These are phyloP conservation scores for Leptosomus discolor DNA, from an alignment of 2,113 vertebrate species.

Conservation along the genomic window DNA sequence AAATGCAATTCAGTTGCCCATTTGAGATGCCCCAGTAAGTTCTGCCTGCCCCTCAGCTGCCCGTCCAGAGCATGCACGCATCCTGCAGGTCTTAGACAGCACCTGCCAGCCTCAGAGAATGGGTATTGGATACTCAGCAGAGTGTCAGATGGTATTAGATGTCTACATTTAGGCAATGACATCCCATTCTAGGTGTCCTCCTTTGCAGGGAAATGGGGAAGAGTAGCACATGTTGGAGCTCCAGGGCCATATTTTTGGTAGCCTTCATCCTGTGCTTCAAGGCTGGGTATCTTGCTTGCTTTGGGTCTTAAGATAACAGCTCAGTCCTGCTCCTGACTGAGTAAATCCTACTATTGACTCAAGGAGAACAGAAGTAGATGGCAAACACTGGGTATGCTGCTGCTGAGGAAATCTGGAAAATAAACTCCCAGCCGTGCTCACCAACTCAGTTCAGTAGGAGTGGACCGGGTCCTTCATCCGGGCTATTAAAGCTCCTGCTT, in stretches of 20 bases:
- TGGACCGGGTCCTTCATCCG: background rate
- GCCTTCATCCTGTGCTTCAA: background rate
- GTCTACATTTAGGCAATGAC: background rate
- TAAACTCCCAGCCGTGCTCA: background rate
- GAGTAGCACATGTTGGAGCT: background rate
- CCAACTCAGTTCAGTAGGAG: background rate
- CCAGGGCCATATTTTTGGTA: background rate
- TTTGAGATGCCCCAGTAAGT: background rate
- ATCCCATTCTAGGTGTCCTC: background rate
- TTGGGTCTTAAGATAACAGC: background rate
- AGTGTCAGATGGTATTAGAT: background rate
- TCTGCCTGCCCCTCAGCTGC: background rate
- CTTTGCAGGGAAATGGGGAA: background rate
- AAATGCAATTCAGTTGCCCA: background rate
- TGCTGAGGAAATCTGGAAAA: background rate
- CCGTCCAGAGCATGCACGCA: background rate
- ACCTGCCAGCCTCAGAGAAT: background rate
- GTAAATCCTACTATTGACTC: background rate
- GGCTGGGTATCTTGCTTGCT: background rate
- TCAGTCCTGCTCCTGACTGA: background rate
- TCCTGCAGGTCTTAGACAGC: background rate
- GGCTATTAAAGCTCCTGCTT: background rate
- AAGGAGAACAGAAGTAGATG: background rate
- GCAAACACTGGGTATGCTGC: background rate
- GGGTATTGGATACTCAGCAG: background rate